These are phyloP conservation scores for Limnothrissa miodon DNA, from an alignment of 2,113 vertebrate genomes.

Conservation along the genomic window DNA sequence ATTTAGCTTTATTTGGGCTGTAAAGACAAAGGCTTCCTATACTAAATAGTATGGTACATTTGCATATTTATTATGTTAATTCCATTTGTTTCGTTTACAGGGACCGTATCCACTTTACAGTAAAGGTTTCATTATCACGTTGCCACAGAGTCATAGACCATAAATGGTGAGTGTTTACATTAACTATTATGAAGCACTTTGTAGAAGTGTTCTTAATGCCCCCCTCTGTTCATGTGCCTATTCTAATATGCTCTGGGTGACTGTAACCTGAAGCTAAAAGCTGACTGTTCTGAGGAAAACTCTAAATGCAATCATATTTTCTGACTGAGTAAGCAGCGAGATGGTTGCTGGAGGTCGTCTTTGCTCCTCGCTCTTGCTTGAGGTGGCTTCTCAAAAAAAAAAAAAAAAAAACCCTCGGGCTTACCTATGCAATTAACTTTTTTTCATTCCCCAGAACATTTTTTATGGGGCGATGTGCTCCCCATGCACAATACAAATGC, in stretches of 20 bases:
- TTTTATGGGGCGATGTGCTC: constrained; percentile 57
- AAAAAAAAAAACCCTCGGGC: constrained; percentile 57
- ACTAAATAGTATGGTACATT: background rate
- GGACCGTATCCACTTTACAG: background rate
- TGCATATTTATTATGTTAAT: background rate
- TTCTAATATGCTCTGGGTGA: constrained; percentile 64
- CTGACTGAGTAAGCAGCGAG: constrained; percentile 78
- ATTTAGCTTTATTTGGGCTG: background rate
- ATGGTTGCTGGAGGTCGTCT: constrained; percentile 72
- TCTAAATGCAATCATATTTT: constrained; percentile 77
- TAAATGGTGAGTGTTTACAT: constrained; percentile 6
- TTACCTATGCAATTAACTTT: constrained; percentile 77
- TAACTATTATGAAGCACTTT: background rate
- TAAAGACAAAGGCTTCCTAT: background rate
- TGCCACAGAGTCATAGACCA: background rate
- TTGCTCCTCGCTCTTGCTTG: constrained; percentile 66
- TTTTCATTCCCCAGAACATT: constrained; percentile 30
- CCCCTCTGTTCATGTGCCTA: constrained; percentile 43
- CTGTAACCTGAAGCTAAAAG: constrained; percentile 69
- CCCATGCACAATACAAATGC: constrained; percentile 50
- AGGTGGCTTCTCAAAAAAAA: constrained; percentile 64
- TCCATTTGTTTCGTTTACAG: background rate
- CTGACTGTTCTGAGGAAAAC: constrained; percentile 62
- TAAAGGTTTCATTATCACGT: background rate
- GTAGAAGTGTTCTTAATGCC: background rate